These are phyloP conservation scores for Drosophila seguyi DNA, from an alignment of 1,140 invertebrate genomes.

Conservation along the genomic window DNA sequence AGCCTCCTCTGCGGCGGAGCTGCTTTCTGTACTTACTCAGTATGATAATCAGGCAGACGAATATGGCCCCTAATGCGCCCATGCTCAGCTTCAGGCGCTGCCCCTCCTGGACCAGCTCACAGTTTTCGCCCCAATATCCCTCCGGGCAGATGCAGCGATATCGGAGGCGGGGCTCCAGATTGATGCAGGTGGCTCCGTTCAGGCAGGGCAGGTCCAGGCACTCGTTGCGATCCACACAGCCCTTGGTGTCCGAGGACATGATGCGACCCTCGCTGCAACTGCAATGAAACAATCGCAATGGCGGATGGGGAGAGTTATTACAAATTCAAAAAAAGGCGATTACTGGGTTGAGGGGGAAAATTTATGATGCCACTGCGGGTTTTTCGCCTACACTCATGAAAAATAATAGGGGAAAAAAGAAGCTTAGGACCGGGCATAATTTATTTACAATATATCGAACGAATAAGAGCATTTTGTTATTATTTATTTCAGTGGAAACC, in stretches of 20 bases:
- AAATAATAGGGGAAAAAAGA: background rate
- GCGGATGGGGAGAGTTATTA: constrained; percentile 16
- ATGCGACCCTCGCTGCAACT: constrained; percentile 88
- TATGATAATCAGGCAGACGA: constrained; percentile 88
- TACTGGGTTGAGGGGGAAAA: constrained; percentile 7
- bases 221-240: constrained; percentile 88
- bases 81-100: constrained; percentile 88
- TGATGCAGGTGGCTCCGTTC: constrained; percentile 88
- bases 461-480: background rate
- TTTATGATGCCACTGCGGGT: constrained; percentile 4
- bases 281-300: constrained; percentile 12
- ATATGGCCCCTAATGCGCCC: constrained; percentile 88
- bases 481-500: background rate
- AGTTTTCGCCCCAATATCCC: constrained; percentile 89
- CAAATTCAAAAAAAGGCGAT: constrained; percentile 29
- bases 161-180: constrained; percentile 86
- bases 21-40: constrained; percentile 86
- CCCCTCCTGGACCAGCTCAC: constrained; percentile 88
- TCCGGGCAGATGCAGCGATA: constrained; percentile 87
- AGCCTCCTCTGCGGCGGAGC: background rate
- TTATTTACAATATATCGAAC: background rate
- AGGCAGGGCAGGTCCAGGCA: constrained; percentile 88
- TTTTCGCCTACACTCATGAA: background rate
- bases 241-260: constrained; percentile 87
- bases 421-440: background rate